A percentile compares a stretch with the other conserved stretches of the same genome.
Conservation (phyloP, 2,888 invertebrate genomes). For the Caenorhabditis sinica region DNA sequence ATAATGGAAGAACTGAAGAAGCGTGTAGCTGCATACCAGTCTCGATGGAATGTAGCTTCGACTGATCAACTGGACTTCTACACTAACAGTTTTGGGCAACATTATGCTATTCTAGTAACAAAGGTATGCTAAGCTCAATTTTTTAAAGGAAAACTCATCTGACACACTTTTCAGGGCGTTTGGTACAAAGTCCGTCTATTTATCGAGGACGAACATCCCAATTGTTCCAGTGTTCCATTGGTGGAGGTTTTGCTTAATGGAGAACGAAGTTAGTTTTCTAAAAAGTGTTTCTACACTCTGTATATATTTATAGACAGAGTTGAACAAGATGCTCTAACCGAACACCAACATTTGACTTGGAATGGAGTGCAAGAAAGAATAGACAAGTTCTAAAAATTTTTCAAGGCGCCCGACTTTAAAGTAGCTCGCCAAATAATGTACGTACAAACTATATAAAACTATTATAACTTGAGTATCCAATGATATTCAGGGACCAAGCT, state of each 20-base stretch:
- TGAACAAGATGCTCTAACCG: not conserved
- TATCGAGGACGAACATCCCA: not conserved
- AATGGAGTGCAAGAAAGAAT: not conserved
- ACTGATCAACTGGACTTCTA: not conserved
- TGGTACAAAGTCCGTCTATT: not conserved
- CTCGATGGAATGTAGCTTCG: not conserved
- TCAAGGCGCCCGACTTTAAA: not conserved
- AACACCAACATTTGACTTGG: not conserved
- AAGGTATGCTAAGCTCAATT: not conserved
- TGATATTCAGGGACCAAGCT: not conserved
- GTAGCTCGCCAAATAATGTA: not conserved
- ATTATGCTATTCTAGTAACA: not conserved
- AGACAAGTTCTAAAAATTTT: not conserved
- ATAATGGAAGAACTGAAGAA: not conserved
- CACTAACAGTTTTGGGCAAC: not conserved
- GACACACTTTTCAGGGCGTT: not conserved
- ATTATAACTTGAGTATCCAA: no score
- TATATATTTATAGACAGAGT: not conserved
- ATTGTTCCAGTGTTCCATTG: conserved; percentile 5
- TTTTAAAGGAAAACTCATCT: not conserved
- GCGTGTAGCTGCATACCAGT: not conserved
- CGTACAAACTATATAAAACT: not conserved
- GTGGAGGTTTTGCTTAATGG: not conserved
- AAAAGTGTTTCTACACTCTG: not conserved
- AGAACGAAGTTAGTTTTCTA: not conserved